Evolutionary conservation across 2,888 invertebrate genomes (phyloP), one percentile per base, ranked within the genome.

Genomic region (Smittia sp.): DNA sequence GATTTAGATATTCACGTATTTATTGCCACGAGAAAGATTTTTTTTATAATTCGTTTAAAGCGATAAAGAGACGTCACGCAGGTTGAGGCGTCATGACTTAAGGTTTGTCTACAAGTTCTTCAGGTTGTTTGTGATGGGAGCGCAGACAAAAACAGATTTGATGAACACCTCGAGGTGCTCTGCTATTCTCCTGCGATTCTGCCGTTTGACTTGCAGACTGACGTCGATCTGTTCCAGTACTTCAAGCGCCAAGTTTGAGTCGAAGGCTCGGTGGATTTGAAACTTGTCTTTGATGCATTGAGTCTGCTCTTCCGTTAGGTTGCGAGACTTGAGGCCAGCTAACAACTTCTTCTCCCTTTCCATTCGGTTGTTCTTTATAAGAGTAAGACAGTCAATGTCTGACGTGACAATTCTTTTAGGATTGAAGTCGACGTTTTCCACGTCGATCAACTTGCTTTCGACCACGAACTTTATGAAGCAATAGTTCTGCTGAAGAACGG

Each of bases 241-340:
- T 32, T 70, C 69, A 20, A 70, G 32, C 1, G 69, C 69, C 22
- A 70, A 9, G 20, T 70, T 70, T 0, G 69, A 70, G 7, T 52
- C 52, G 27, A 70, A 70, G 24, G 69, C 69, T 25, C 52, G 46
- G 7, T 70, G 46, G 20, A 46, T 70, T 2, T 52, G 39, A 32
- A 25, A 70, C 27, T 54, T 54, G 15, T 70, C 69, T 24, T 32
- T 70, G 18, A 70, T 54, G 13, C 69, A 70, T 20, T 70, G 69
- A 1, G 27, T 27, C 27, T 70, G 54, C 18, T 70, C 69, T 15
- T 54, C 20, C 1, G 52, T 18, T n/a, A 54, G 20, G 20, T 70
- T 27, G 18, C 20, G n/a, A 3, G 7, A 6, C 25, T 70, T 70
- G 6, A 70, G 52, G 11, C 2, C 0, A 1, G 20, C 25, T 6